These are phyloP conservation scores for Nasua narica DNA, from an alignment of 2,797 vertebrate genomes.

Conservation along the genomic window DNA sequence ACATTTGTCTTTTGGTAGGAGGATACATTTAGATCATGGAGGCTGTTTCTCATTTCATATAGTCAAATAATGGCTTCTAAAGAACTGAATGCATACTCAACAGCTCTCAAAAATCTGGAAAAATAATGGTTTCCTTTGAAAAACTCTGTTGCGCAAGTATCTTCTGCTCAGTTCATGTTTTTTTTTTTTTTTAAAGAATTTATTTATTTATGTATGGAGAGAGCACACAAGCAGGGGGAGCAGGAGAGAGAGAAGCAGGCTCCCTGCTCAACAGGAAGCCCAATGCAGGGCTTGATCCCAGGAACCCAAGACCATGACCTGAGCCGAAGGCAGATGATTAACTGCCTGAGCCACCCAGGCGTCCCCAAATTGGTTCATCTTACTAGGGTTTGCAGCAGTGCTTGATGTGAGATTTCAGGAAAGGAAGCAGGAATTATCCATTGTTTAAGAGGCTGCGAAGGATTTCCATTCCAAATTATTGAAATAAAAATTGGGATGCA, in stretches of 20 bases:
- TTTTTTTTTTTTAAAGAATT: not conserved
- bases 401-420: not conserved
- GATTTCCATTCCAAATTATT: not conserved
- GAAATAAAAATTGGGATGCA: not conserved
- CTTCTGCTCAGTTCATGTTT: not conserved
- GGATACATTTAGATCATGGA: not conserved
- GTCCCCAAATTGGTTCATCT: not conserved
- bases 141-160: not conserved
- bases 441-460: not conserved
- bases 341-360: too few relatives aligned
- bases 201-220: not conserved
- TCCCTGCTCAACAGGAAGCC: not conserved
- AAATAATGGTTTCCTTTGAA: conserved; percentile 14
- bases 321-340: not conserved
- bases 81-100: not conserved
- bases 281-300: not conserved
- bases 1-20: not conserved
- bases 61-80: not conserved
- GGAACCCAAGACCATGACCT: not conserved
- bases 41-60: conserved; percentile 36
- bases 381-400: not conserved
- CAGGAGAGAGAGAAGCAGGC: not conserved
- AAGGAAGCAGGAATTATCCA: not conserved
- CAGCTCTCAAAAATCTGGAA: not conserved
- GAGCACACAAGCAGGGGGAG: not conserved